These are phyloP conservation scores for Hydrolagus colliei DNA, from an alignment of 2,797 vertebrate genomes.

Conservation along the genomic window DNA sequence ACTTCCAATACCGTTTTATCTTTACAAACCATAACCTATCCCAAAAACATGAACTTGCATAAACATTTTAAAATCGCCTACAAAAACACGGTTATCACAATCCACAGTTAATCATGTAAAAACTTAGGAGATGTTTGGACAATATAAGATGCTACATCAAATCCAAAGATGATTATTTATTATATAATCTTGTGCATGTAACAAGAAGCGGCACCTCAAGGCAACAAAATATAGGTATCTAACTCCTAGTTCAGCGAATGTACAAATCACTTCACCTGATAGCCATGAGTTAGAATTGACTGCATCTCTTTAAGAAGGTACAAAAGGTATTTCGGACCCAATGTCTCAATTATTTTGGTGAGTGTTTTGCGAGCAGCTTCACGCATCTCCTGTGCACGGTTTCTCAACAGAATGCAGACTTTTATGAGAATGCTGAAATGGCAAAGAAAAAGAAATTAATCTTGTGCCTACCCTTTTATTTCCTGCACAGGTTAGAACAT, in stretches of 20 bases:
- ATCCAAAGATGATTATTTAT: too few species aligned
- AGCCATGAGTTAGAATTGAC: conserved; percentile 76
- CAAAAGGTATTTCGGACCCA: conserved; percentile 76
- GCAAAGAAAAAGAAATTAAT: conserved; percentile 23
- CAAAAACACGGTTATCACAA: too few species aligned
- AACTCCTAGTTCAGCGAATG: too few species aligned
- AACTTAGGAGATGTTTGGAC: too few species aligned
- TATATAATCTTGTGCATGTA: too few species aligned
- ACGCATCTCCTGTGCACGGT: conserved; percentile 87
- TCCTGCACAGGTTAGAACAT: neutral
- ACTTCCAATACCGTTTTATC: neutral
- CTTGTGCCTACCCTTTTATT: neutral
- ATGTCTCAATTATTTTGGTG: conserved; percentile 78
- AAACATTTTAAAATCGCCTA: too few species aligned
- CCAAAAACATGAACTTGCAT: too few species aligned
- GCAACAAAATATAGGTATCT: too few species aligned
- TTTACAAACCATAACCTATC: too few species aligned
- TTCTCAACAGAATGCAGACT: conserved; percentile 82
- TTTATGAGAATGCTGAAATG: conserved; percentile 78
- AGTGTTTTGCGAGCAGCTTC: conserved; percentile 83
- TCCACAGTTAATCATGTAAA: too few species aligned
- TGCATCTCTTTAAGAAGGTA: conserved; percentile 87
- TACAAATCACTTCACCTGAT: conserved; percentile 66
- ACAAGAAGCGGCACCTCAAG: too few species aligned
- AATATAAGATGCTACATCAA: too few species aligned